phyloP scores from a whole-genome alignment of 1,140 invertebrate species.

The Orius laevigatus region DNA sequence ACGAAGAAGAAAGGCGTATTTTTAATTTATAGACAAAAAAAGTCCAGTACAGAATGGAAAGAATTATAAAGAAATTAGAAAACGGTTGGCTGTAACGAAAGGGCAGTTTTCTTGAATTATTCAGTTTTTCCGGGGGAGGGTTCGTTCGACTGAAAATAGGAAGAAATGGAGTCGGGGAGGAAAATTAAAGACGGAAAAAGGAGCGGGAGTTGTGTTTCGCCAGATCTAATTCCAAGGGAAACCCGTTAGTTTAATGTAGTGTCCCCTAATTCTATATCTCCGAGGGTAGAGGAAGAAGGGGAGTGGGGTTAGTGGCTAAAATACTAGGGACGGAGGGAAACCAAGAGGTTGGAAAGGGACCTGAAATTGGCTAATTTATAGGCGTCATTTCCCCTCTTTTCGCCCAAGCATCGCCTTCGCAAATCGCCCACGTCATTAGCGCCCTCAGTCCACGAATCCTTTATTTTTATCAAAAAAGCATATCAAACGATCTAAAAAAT shows the following conservation, averaged over 20 bases:
- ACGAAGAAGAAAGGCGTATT: not conserved
- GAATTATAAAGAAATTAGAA: constrained; percentile 2
- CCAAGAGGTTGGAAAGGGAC: not conserved
- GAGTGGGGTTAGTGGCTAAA: not conserved
- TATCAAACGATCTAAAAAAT: no score
- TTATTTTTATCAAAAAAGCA: no score
- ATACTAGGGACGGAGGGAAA: no score
- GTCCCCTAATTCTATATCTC: constrained; percentile 9
- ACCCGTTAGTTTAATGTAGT: constrained; percentile 8
- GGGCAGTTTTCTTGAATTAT: no score
- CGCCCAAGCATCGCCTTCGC: not conserved
- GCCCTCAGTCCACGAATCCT: no score
- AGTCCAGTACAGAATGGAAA: not conserved
- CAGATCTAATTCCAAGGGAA: constrained; percentile 10
- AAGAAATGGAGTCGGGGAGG: not conserved
- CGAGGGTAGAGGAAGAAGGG: not conserved
- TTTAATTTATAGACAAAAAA: not conserved
- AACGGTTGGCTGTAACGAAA: not conserved
- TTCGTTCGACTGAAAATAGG: not conserved
- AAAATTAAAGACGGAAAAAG: not conserved
- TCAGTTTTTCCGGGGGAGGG: not conserved
- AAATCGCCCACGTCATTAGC: constrained; percentile 6
- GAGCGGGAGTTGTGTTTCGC: constrained; percentile 1
- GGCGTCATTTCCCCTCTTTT: not conserved
- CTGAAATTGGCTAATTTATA: not conserved